phyloP scores from a whole-genome alignment of 2,888 invertebrate species.

The Cheilosia impressa region DNA sequence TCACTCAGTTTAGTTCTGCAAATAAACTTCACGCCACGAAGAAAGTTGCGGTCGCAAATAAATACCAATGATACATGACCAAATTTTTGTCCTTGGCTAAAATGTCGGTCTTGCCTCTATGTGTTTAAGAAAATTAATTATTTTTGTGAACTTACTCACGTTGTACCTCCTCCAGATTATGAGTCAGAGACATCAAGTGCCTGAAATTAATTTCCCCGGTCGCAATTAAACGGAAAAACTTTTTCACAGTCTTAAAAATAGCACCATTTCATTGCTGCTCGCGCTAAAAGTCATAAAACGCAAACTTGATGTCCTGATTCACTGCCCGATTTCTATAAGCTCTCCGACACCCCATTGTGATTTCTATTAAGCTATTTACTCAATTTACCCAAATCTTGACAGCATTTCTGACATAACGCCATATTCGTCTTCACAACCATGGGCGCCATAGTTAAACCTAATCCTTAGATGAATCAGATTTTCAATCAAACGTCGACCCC shows the following conservation, averaged over 20 bases:
- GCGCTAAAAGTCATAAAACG: slow-evolving; percentile 29
- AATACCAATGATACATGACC: too few species aligned
- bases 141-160: too few species aligned
- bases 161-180: too few species aligned
- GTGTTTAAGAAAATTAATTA: too few species aligned
- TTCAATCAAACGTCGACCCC: slow-evolving; percentile 4
- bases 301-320: slow-evolving; percentile 18
- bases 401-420: slow-evolving; percentile 1
- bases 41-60: too few species aligned
- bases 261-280: slow-evolving; percentile 18
- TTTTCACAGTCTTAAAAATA: background rate
- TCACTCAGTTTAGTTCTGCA: too few species aligned
- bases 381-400: background rate
- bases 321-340: slow-evolving; percentile 1
- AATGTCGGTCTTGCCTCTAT: too few species aligned
- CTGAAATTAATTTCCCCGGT: too few species aligned
- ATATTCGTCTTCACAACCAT: slow-evolving; percentile 1
- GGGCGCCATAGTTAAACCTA: slow-evolving; percentile 42
- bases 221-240: too few species aligned
- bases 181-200: too few species aligned
- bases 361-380: slow-evolving; percentile 30
- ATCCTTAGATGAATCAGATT: slow-evolving; percentile 47
- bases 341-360: slow-evolving; percentile 10
- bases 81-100: too few species aligned
- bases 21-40: too few species aligned